Conservation (phyloP, 2,888 invertebrate genomes). For the Bombyx huttoni region DNA sequence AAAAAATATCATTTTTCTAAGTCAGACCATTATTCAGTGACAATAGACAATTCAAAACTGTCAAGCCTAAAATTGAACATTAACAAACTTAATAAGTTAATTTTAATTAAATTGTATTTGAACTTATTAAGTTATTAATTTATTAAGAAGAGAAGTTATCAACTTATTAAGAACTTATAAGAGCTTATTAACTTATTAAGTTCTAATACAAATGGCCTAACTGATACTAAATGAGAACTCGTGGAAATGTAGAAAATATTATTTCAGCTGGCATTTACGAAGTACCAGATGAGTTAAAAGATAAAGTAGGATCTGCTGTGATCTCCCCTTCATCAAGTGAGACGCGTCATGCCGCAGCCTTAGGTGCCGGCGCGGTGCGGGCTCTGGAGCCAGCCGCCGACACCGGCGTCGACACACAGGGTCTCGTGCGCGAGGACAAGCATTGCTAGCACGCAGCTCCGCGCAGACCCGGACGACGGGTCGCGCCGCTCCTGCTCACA, state of each 20-base stretch:
- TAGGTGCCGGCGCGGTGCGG: slow-evolving; percentile 77
- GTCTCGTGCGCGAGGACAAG: slow-evolving; percentile 91
- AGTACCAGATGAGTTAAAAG: slow-evolving; percentile 82
- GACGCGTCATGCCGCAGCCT: slow-evolving; percentile 70
- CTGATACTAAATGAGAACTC: too few relatives aligned
- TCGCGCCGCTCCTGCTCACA: slow-evolving; percentile 5
- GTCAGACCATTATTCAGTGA: too few relatives aligned
- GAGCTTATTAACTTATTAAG: too few relatives aligned
- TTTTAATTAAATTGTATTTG: too few relatives aligned
- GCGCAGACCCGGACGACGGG: slow-evolving; percentile 6
- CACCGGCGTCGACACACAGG: slow-evolving; percentile 92
- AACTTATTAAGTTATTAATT: too few relatives aligned
- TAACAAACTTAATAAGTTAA: too few relatives aligned
- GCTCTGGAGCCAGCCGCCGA: slow-evolving; percentile 88
- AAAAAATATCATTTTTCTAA: too few relatives aligned
- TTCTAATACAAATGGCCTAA: too few relatives aligned
- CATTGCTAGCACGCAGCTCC: slow-evolving; percentile 37
- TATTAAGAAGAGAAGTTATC: too few relatives aligned
- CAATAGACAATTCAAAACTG: too few relatives aligned
- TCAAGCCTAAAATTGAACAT: too few relatives aligned
- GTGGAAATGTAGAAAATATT: background rate
- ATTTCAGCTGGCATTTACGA: slow-evolving; percentile 80
- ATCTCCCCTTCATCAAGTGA: slow-evolving; percentile 86
- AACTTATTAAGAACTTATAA: too few relatives aligned
- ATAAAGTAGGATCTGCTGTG: slow-evolving; percentile 80